Conservation (phyloP, 1,140 invertebrate species). For the Penaeus japonicus region DNA sequence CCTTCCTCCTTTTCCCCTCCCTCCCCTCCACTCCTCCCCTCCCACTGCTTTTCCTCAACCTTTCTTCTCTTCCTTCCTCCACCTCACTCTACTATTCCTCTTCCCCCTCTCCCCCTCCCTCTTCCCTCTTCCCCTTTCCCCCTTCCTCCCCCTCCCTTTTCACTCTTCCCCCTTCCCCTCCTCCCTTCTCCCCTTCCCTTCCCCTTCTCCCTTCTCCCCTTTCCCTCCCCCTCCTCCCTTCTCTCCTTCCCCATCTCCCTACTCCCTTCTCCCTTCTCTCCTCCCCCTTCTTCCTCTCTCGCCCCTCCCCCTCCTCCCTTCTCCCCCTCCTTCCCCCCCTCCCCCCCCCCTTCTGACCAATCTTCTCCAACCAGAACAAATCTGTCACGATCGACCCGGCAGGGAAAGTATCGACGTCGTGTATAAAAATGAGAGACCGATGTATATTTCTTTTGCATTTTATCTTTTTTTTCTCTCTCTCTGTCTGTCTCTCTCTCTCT, state of each 20-base stretch:
- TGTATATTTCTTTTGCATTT: too few species aligned
- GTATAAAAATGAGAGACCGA: too few species aligned
- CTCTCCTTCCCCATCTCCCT: background rate
- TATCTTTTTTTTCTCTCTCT: too few species aligned
- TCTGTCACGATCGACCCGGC: too few species aligned
- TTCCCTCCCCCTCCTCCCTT: background rate
- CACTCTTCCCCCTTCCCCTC: background rate
- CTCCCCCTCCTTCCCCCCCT: background rate
- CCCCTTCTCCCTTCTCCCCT: background rate
- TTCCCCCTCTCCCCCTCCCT: too few species aligned
- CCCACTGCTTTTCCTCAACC: background rate
- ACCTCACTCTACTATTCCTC: background rate
- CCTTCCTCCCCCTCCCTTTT: background rate
- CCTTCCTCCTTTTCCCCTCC: background rate
- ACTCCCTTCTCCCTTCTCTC: background rate
- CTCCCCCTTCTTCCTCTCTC: background rate
- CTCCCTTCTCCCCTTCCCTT: background rate
- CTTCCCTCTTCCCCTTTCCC: background rate
- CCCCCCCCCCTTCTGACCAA: background rate
- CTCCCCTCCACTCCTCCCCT: background rate
- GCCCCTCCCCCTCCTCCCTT: background rate
- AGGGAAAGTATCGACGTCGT: too few species aligned
- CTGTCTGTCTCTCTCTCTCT: too few species aligned
- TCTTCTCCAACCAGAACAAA: too few species aligned
- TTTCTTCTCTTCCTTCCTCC: background rate